A percentile compares a stretch with the other conserved stretches of the same genome.
These are phyloP conservation scores for Drosophila dives DNA, from an alignment of 2,888 invertebrate species.

Conservation along the genomic window DNA sequence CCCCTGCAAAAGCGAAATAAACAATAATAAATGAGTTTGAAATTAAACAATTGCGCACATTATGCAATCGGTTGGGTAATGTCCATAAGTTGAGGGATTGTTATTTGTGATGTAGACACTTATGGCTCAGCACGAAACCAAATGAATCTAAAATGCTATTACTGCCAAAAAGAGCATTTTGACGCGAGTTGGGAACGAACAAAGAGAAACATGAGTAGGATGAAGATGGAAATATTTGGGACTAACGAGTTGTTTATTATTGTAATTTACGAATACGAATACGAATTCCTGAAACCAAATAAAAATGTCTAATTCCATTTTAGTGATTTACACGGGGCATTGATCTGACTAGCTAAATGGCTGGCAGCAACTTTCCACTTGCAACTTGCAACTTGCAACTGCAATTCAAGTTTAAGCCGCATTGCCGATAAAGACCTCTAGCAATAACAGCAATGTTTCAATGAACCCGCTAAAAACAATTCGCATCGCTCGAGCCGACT, in stretches of 20 bases:
- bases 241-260: not conserved
- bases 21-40: constrained; percentile 34
- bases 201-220: not conserved
- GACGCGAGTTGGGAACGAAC: not conserved
- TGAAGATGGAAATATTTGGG: not conserved
- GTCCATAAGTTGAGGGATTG: constrained; percentile 26
- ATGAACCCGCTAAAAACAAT: constrained; percentile 63
- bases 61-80: constrained; percentile 44
- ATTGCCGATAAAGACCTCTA: constrained; percentile 63
- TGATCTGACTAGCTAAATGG: constrained; percentile 46
- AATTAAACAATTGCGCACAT: constrained; percentile 51
- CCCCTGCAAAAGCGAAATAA: constrained; percentile 77
- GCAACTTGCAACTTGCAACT: constrained; percentile 56
- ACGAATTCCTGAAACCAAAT: not conserved
- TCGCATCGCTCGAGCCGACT: constrained; percentile 27
- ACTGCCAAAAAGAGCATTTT: constrained; percentile 15
- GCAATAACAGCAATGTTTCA: constrained; percentile 65
- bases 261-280: not conserved
- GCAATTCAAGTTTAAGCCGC: constrained; percentile 71
- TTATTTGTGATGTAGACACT: constrained; percentile 13
- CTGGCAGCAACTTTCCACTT: constrained; percentile 66
- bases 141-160: constrained; percentile 17
- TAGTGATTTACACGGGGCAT: constrained; percentile 48
- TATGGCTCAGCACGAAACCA: not conserved
- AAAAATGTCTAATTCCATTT: constrained; percentile 10